Evolutionary conservation across 2,113 vertebrate species (phyloP), one percentile per base, ranked within the genome.

Genomic region (Sinocyclocheilus anophthalmus): DNA sequence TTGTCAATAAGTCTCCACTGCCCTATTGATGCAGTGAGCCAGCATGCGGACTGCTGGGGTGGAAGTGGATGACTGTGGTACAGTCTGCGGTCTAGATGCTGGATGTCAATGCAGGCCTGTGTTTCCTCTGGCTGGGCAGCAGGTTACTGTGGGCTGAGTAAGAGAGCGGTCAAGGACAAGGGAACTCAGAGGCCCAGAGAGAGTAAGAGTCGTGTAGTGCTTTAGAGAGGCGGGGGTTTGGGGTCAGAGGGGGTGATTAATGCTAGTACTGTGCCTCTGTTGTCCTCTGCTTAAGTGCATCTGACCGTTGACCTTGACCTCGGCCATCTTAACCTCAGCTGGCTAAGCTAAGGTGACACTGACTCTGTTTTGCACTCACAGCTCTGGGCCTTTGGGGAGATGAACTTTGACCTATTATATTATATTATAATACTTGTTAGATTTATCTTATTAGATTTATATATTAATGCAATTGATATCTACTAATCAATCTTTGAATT

Each of bases 291-390:
- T 50, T 53, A 84, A 59, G 55, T 86, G 90, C 92, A 93, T 91
- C 92, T 94, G 94, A 90, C 92, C 83, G 82, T 84, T 93, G 92
- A 93, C 93, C 92, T 92, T 93, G 92, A 93, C 93, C 92, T 69
- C 24, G 14, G 81, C 85, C 85, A 82, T 92, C 92, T 92, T 88
- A 92, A 78, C 84, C 89, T 90, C 91, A 94, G 94, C 92, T 94
- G 92, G 90, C 89, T 59, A 42, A 65, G 65, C 61, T 57, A 55
- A 65, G 30, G 90, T 85, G 88, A 93, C 87, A 81, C 89, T 59
- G 70, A 84, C 88, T 87, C 86, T 87, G 65, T 69, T 13, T 30
- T 55, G 70, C 85, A 87, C 86, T 87, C 85, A 87, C 33, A 69
- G 26, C 33, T 76, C 59, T 9, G 70, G 91, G 81, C 84, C 90